Percentiles rank a stretch among this genome's conserved stretches.
Evolutionary conservation across 53 echinoderm and acorn worm genomes (phyloP).

Genomic region (Paracentrotus lividus): DNA sequence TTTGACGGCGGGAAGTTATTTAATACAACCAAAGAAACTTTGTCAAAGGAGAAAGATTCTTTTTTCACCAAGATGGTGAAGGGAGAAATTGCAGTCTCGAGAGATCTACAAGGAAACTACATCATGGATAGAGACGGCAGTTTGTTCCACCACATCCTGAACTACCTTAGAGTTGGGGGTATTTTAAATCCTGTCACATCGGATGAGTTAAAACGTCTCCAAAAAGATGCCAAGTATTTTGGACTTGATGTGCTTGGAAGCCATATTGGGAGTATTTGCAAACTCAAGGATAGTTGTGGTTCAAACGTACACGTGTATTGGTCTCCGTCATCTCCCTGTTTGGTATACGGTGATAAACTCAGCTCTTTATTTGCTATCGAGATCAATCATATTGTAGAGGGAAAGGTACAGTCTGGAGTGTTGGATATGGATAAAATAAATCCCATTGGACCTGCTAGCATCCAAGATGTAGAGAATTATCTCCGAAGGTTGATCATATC

Average conservation of each 20-base stretch:
- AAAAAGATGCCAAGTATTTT: background rate
- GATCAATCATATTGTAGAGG: no score
- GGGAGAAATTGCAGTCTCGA: background rate
- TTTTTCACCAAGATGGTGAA: background rate
- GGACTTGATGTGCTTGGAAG: background rate
- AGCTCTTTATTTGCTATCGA: no score
- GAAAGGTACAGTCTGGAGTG: no score
- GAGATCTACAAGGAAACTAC: background rate
- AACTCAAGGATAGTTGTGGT: no score
- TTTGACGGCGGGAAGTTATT: background rate
- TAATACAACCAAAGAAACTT: background rate
- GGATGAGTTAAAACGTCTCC: background rate
- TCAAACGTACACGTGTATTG: no score
- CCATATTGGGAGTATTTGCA: background rate
- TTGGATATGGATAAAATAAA: no score
- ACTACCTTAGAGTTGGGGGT: background rate
- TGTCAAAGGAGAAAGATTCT: background rate
- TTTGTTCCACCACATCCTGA: background rate
- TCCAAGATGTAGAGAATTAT: no score
- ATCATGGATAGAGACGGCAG: background rate
- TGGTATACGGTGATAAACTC: no score
- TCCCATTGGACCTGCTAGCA: no score
- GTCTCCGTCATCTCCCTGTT: no score
- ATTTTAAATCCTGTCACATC: background rate
- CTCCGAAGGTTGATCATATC: no score